Conservation (phyloP, 2,113 vertebrate genomes). For the Aramus guarauna region DNA sequence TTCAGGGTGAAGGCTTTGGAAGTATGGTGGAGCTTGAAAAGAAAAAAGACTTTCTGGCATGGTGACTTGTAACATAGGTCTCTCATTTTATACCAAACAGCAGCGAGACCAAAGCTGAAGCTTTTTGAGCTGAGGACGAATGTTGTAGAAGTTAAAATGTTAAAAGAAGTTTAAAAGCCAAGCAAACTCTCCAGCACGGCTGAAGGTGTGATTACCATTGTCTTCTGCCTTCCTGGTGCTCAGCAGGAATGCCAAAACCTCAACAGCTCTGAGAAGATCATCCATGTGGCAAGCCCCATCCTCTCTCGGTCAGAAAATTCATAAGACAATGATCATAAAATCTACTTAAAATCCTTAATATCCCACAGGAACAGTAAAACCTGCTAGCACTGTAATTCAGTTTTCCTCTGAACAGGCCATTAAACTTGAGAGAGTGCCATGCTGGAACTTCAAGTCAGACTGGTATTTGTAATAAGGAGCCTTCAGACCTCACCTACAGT, state of each 20-base stretch:
- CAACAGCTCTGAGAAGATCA: neutral
- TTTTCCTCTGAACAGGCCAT: neutral
- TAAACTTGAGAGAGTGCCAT: fast-evolving
- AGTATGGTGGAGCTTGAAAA: neutral
- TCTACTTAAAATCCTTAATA: neutral
- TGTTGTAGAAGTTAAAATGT: neutral
- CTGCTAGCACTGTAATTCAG: neutral
- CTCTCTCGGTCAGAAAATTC: neutral
- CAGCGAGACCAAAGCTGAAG: neutral
- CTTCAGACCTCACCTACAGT: neutral
- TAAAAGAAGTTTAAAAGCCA: neutral
- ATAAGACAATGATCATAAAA: neutral
- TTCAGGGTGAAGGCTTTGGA: neutral
- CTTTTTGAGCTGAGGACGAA: neutral
- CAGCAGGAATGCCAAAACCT: neutral
- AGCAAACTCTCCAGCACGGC: neutral
- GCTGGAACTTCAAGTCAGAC: neutral
- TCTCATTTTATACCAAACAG: neutral
- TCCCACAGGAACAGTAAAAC: neutral
- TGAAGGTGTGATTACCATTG: neutral
- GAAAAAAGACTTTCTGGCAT: neutral
- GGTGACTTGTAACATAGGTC: neutral
- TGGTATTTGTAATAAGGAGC: neutral
- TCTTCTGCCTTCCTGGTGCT: neutral
- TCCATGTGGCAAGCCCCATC: neutral